These are phyloP conservation scores for Philhelius pedissequus DNA, from an alignment of 2,888 invertebrate species.

Conservation along the genomic window DNA sequence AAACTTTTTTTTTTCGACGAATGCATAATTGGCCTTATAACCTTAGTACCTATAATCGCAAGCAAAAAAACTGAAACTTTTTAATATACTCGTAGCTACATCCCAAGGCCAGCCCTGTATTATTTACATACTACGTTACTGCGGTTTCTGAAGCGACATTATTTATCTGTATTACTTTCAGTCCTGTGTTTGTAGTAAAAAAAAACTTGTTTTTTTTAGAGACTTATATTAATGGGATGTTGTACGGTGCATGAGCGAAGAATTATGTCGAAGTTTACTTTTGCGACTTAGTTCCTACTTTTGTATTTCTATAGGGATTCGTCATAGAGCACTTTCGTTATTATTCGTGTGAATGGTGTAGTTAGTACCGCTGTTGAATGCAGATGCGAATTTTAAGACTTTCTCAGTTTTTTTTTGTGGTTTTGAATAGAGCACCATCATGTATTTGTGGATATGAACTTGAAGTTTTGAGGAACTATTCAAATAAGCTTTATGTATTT, in stretches of 20 bases:
- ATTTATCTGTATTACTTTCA: background rate
- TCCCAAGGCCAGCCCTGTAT: background rate
- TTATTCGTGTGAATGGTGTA: background rate
- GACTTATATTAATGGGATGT: background rate
- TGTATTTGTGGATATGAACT: too few species aligned
- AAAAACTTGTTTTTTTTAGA: slow-evolving; percentile 1
- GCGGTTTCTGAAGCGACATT: background rate
- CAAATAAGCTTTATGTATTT: too few species aligned
- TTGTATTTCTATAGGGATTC: background rate
- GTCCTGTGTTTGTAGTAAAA: background rate
- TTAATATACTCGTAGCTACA: background rate
- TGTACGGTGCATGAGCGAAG: background rate
- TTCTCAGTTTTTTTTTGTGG: background rate
- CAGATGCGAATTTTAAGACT: background rate
- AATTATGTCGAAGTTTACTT: background rate
- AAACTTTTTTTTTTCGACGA: too few species aligned
- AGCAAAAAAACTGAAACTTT: background rate
- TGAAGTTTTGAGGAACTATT: too few species aligned
- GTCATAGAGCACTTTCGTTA: background rate
- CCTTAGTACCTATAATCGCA: too few species aligned
- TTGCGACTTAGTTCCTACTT: background rate
- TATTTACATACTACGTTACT: background rate
- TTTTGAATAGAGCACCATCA: background rate
- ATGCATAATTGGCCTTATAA: too few species aligned
- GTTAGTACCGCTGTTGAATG: background rate